These are phyloP conservation scores for Smittia sp. DNA, from an alignment of 2,888 invertebrate species.

Conservation along the genomic window DNA sequence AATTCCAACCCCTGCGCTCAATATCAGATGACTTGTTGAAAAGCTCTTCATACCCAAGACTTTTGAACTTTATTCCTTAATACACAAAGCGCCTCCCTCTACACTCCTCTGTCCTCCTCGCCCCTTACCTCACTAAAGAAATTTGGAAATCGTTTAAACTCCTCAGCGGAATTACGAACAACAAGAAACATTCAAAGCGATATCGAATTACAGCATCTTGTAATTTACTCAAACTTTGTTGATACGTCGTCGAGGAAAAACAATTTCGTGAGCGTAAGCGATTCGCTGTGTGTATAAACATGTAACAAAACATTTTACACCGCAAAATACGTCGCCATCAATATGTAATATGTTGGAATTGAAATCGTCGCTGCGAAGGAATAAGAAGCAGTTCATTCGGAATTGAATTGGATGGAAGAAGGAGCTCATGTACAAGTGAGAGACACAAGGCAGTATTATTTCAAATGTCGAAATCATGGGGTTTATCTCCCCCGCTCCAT, in stretches of 20 bases:
- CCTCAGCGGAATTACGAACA: too few species aligned
- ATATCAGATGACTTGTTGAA: too few species aligned
- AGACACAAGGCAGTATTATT: neutral
- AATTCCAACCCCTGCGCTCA: too few species aligned
- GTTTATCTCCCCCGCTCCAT: neutral
- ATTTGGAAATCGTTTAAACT: too few species aligned
- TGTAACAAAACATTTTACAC: constrained; percentile 8
- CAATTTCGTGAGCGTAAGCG: neutral
- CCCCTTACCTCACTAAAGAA: too few species aligned
- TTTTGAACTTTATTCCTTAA: too few species aligned
- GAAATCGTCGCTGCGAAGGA: neutral
- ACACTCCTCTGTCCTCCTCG: too few species aligned
- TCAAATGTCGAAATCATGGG: constrained; percentile 1
- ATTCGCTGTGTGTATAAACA: neutral
- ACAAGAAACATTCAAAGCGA: neutral
- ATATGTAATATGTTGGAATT: constrained; percentile 8
- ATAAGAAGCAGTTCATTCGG: neutral
- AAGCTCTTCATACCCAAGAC: too few species aligned
- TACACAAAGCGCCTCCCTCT: too few species aligned
- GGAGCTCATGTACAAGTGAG: too few species aligned
- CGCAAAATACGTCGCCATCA: neutral
- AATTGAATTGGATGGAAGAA: neutral
- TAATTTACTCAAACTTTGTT: neutral
- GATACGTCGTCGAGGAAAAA: neutral
- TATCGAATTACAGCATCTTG: constrained; percentile 5